Evolutionary conservation across 2,888 invertebrate genomes (phyloP).

Genomic region (Synanthedon vespiformis): DNA sequence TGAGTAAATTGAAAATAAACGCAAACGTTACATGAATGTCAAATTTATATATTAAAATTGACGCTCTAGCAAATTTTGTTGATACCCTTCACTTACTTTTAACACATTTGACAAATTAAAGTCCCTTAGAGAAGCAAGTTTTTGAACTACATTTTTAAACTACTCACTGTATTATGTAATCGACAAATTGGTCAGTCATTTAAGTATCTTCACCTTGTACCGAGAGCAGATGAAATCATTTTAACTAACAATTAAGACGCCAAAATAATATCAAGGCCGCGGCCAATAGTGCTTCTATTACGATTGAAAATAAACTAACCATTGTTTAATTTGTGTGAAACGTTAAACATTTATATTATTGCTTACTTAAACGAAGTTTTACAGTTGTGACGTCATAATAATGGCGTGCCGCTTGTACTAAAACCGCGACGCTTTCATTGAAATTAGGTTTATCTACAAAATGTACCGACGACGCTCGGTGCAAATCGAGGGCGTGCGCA

Average conservation of each 20-base stretch:
- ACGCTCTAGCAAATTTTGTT: slow-evolving; percentile 17
- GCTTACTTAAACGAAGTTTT: too few species aligned
- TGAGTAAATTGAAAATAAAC: neutral
- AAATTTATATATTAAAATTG: neutral
- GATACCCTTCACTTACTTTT: slow-evolving; percentile 33
- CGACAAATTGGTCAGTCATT: neutral
- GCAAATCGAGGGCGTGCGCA: neutral
- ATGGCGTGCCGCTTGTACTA: neutral
- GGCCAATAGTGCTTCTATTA: neutral
- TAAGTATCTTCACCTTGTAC: neutral
- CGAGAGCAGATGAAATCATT: neutral
- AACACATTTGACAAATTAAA: too few species aligned
- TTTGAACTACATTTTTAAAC: too few species aligned
- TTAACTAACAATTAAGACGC: neutral
- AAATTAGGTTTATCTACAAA: neutral
- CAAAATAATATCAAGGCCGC: neutral
- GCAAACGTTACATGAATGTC: slow-evolving; percentile 4
- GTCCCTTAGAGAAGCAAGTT: too few species aligned
- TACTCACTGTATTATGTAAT: too few species aligned
- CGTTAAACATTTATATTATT: too few species aligned
- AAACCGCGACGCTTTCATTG: neutral
- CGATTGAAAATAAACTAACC: too few species aligned
- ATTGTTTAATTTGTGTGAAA: too few species aligned
- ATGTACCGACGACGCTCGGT: neutral
- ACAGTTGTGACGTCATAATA: too few species aligned